These are phyloP conservation scores for Tragulus kanchil DNA, from an alignment of 2,113 vertebrate genomes.

Conservation along the genomic window DNA sequence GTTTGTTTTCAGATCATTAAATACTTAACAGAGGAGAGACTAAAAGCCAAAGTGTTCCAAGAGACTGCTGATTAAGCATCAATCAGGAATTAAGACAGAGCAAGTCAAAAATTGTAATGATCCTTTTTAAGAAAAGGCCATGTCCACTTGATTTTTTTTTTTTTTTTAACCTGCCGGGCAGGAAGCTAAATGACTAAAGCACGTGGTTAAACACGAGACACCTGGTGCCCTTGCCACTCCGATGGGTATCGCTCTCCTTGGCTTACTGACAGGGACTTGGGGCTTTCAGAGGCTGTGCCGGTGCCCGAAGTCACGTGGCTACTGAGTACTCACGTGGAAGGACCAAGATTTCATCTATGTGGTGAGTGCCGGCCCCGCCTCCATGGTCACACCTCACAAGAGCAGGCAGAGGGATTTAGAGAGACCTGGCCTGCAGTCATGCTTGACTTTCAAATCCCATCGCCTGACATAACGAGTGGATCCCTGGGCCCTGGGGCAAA, in stretches of 20 bases:
- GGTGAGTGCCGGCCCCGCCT: fast-evolving
- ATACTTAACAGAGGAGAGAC: conserved; percentile 62
- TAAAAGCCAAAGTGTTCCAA: neutral
- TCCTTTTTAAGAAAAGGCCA: neutral
- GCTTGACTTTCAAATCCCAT: neutral
- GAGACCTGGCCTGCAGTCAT: neutral
- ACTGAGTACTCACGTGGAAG: too few relatives aligned
- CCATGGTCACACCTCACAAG: fast-evolving
- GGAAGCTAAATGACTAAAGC: neutral
- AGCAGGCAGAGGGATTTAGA: neutral
- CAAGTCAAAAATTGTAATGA: neutral
- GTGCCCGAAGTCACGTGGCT: neutral
- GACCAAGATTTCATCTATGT: neutral
- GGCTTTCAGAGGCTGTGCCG: neutral
- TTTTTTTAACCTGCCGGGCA: neutral
- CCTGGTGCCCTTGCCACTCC: neutral
- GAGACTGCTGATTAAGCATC: conserved; percentile 50
- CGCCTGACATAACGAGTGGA: neutral
- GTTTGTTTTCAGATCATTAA: conserved; percentile 73
- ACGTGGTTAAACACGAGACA: neutral
- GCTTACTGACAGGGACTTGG: neutral
- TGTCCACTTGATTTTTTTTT: neutral
- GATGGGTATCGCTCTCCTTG: neutral
- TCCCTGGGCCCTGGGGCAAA: neutral
- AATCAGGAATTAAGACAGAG: conserved; percentile 62